phyloP scores from a whole-genome alignment of 2,113 vertebrate species.

The Varanus salvator region DNA sequence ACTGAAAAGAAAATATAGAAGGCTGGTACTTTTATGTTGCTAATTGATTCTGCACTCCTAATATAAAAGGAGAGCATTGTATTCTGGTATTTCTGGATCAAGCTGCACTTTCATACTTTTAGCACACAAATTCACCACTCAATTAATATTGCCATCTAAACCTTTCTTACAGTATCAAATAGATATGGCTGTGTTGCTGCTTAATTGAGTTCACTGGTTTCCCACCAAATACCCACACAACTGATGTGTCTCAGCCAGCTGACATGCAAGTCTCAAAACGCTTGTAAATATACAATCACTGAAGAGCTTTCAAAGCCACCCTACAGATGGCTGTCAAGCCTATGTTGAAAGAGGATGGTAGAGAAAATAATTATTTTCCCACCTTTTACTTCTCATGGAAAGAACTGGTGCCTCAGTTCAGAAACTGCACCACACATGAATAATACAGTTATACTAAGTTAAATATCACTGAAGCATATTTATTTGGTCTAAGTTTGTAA shows the following conservation, averaged over 20 bases:
- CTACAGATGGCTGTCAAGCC: background rate
- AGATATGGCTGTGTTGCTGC: background rate
- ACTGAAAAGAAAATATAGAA: background rate
- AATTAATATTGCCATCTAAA: background rate
- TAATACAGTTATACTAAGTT: background rate
- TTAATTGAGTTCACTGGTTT: background rate
- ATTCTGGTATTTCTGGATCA: background rate
- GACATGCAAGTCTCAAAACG: background rate
- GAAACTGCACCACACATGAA: background rate
- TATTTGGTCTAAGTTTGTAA: background rate
- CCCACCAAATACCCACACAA: background rate
- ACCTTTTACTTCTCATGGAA: background rate
- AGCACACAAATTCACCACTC: background rate
- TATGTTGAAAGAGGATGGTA: background rate
- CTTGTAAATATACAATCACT: background rate
- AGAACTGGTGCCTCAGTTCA: background rate
- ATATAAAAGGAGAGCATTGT: no score
- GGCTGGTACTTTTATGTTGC: background rate
- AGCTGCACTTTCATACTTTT: background rate
- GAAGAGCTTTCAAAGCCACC: background rate
- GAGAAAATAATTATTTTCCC: background rate
- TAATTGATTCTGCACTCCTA: background rate
- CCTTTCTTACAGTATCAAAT: background rate
- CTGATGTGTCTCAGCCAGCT: background rate
- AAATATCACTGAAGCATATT: background rate